Conservation (phyloP, 2,113 vertebrate species). For the Pseudorhombus dupliciocellatus region DNA sequence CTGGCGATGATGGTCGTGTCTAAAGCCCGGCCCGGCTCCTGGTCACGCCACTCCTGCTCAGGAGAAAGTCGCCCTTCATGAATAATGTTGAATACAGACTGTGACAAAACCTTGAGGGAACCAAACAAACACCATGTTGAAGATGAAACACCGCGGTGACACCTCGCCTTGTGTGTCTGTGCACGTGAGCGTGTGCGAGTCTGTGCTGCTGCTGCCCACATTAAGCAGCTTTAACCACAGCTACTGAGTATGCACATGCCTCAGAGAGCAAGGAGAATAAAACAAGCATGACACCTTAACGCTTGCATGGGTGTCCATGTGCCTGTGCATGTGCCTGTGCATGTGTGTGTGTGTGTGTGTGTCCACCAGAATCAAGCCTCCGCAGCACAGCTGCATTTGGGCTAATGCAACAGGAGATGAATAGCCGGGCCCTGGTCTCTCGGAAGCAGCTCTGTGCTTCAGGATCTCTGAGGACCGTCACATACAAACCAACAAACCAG, state of each 20-base stretch:
- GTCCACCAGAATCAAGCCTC: slow-evolving; percentile 42
- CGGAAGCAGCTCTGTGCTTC: slow-evolving; percentile 59
- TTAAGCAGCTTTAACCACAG: slow-evolving; percentile 64
- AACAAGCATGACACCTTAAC: slow-evolving; percentile 63
- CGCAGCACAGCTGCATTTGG: slow-evolving; percentile 48
- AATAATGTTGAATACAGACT: slow-evolving; percentile 64
- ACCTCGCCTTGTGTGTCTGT: slow-evolving; percentile 34
- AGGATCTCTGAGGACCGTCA: slow-evolving; percentile 66
- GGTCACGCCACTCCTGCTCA: slow-evolving; percentile 30
- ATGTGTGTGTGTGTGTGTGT: slow-evolving; percentile 10
- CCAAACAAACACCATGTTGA: slow-evolving; percentile 61
- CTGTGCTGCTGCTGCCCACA: slow-evolving; percentile 49
- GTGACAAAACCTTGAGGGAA: slow-evolving; percentile 70
- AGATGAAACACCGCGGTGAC: slow-evolving; percentile 59
- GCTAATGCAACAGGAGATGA: slow-evolving; percentile 71
- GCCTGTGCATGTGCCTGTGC: slow-evolving; percentile 12
- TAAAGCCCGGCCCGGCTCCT: slow-evolving; percentile 34
- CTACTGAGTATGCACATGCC: slow-evolving; percentile 53
- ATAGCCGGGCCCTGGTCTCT: slow-evolving; percentile 59
- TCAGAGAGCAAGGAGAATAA: slow-evolving; percentile 61
- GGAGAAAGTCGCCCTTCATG: slow-evolving; percentile 60
- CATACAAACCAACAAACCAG: slow-evolving; percentile 67
- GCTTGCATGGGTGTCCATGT: slow-evolving; percentile 9
- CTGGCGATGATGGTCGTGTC: slow-evolving; percentile 13
- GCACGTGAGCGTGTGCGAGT: slow-evolving; percentile 29